Percentiles rank a stretch among this genome's conserved stretches.
These are phyloP conservation scores for Sarcoramphus papa DNA, from an alignment of 2,797 vertebrate genomes.

Conservation along the genomic window DNA sequence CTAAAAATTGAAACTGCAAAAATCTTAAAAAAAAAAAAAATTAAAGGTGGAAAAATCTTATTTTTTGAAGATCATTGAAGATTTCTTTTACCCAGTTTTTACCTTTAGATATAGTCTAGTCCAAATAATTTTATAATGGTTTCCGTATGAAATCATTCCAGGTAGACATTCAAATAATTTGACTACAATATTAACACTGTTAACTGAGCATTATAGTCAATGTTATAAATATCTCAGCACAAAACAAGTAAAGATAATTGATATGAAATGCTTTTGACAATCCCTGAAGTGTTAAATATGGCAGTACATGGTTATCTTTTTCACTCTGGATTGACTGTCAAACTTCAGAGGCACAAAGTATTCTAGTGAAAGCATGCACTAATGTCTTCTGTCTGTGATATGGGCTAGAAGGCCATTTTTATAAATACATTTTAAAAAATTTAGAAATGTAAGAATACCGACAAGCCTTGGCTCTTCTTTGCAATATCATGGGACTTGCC, in stretches of 20 bases:
- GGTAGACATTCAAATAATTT: background rate
- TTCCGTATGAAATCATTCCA: background rate
- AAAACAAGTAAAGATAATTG: background rate
- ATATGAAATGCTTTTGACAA: background rate
- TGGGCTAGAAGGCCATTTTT: background rate
- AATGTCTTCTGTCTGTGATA: background rate
- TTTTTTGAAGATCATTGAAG: background rate
- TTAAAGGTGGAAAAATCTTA: background rate
- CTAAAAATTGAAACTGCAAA: background rate
- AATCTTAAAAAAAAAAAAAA: background rate
- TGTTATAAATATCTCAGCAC: background rate
- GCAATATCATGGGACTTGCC: background rate
- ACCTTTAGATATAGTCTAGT: background rate
- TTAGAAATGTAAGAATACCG: background rate
- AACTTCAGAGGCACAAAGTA: background rate
- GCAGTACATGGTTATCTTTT: background rate
- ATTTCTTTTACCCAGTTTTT: background rate
- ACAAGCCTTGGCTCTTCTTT: background rate
- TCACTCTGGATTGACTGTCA: background rate
- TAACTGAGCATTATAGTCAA: background rate
- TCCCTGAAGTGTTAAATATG: background rate
- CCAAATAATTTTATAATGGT: background rate
- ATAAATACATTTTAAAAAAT: background rate
- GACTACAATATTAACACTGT: background rate
- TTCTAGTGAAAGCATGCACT: background rate